Evolutionary conservation across 1,140 invertebrate species (phyloP).

Genomic region (Heliconius congener): DNA sequence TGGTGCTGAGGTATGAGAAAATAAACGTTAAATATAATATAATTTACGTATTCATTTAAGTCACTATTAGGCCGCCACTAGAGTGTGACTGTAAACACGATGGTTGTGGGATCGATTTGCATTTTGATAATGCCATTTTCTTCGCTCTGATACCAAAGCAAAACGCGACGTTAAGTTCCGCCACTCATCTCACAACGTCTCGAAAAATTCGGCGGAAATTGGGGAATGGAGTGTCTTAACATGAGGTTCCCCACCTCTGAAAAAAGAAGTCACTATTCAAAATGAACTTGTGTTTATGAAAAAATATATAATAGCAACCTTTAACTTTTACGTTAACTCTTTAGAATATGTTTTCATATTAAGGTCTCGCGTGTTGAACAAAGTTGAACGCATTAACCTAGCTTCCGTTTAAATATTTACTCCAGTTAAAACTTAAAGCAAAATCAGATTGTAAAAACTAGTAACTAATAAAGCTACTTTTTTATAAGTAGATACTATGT

Average conservation of each 20-base stretch:
- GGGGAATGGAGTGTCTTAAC: no score
- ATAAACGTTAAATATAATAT: background rate
- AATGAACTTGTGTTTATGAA: background rate
- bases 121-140: no score
- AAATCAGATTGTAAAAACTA: background rate
- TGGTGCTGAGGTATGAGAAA: slow-evolving; percentile 92
- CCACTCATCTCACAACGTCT: no score
- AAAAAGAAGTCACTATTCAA: background rate
- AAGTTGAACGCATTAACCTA: slow-evolving; percentile 4
- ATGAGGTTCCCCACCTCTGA: no score
- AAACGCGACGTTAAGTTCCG: no score
- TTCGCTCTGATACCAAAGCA: no score
- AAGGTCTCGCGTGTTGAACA: background rate
- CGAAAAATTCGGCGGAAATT: no score
- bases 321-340: background rate
- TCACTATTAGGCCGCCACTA: background rate
- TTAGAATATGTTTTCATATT: background rate
- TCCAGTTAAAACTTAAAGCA: background rate
- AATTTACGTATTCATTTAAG: background rate
- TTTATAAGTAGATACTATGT: background rate
- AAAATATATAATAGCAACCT: background rate
- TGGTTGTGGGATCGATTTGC: no score
- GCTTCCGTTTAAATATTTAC: slow-evolving; percentile 12
- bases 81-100: no score
- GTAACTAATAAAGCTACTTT: background rate